Conservation (phyloP, 2,113 vertebrate genomes). For the Otus sunia region DNA sequence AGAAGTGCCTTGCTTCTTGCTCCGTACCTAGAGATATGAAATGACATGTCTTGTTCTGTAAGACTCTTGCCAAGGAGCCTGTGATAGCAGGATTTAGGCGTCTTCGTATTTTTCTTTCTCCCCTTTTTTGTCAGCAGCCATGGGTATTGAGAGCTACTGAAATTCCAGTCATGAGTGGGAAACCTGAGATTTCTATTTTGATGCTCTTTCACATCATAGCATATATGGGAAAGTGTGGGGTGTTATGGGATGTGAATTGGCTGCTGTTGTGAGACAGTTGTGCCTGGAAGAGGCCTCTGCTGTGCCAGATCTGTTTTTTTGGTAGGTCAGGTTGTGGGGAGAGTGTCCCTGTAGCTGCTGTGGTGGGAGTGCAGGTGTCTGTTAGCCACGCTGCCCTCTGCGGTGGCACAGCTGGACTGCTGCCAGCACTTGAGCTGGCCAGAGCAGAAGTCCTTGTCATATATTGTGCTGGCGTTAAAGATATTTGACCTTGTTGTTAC, state of each 20-base stretch:
- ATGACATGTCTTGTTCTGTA: not conserved
- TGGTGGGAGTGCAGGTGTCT: not conserved
- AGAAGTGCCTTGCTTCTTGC: not conserved
- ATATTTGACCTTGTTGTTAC: not conserved
- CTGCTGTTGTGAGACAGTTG: not conserved
- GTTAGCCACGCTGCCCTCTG: not conserved
- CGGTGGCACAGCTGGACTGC: not conserved
- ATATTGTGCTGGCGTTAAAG: not conserved
- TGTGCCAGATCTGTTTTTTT: not conserved
- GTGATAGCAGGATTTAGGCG: not conserved
- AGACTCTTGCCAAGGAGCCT: not conserved
- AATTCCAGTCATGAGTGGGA: not conserved
- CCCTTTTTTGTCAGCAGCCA: not conserved
- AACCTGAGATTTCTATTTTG: not conserved
- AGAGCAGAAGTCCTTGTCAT: not conserved
- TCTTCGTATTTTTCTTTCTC: not conserved
- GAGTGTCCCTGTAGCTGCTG: rapidly evolving
- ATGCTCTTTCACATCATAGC: not conserved
- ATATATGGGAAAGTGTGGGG: not conserved
- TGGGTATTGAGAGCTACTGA: not conserved
- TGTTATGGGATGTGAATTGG: not conserved
- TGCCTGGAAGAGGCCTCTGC: not conserved
- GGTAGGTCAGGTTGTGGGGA: not conserved
- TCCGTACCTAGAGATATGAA: not conserved
- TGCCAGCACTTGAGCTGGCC: not conserved